Base-by-base conservation (phyloP, 2,797 vertebrate species). In the Ceryle rudis region DNA sequence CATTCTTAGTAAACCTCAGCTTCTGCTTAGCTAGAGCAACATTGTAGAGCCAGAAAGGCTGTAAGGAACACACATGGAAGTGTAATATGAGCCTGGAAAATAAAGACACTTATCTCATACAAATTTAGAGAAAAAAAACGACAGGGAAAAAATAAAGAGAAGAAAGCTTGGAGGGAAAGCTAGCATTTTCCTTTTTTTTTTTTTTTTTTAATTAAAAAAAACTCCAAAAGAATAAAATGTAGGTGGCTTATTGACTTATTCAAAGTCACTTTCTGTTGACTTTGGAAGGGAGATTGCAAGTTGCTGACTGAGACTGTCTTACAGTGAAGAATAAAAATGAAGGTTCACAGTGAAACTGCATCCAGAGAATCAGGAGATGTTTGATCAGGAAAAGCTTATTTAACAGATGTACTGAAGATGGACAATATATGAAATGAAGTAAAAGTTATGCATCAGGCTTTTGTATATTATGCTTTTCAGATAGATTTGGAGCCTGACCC, bases 1-100 rank as follows among this genome's bases (percentile, higher is more conserved):
- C 77, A 78, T 90, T 92, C 31, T 70, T 94, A 44, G 61, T 88
- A 61, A 96, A 90, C 77, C 52, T 0, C 77, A 90, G 77, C 61
- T 86, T 94, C 77, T 83, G 49, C 54, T 60, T 15, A 28, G 19
- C n/a, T 41, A 67, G 4, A 83, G 9, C 15, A 79, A 26, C 33
- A 18, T 6, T 0, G 0, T 10, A 44, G 52, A 90, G n/a, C 26
- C 61, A 83, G n/a, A 83, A 90, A 46, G 10, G 22, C n/a, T 87
- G 42, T 28, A 54, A 23, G 42, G 87, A 85, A 95, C 71, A 90
- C 41, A 41, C 12, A 7, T 52, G 31, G 28, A 51, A 91, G 20
- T 26, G 49, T 39, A 92, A 94, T 37, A 47, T 33, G 11, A 92
- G 28, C 41, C 37, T 79, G 57, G 31, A 81, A 89, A 86, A 60